Conservation (phyloP, 2,888 invertebrate species). For the Pterobdella sp. region DNA sequence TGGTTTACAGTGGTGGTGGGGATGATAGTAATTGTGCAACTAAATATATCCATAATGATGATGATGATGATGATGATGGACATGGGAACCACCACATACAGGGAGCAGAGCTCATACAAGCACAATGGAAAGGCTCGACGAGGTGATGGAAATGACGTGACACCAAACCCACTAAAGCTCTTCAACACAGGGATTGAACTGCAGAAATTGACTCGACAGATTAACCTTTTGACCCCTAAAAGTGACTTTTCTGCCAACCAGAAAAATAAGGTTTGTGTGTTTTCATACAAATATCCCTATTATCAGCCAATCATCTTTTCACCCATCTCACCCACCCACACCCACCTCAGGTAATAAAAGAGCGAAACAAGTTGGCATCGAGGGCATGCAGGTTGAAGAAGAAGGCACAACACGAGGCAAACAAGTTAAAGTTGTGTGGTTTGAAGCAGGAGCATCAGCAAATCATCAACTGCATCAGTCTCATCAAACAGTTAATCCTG, state of each 20-base stretch:
- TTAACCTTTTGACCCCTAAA: constrained; percentile 90
- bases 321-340: not conserved
- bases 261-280: constrained; percentile 13
- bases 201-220: constrained; percentile 75
- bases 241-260: constrained; percentile 46
- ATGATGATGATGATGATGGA: not conserved
- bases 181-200: constrained; percentile 82
- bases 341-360: constrained; percentile 60
- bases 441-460: constrained; percentile 78
- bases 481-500: not conserved
- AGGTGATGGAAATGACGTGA: constrained; percentile 93
- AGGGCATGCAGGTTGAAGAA: constrained; percentile 92
- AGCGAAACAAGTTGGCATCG: constrained; percentile 93
- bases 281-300: not conserved
- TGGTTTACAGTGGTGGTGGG: constrained; percentile 45
- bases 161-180: constrained; percentile 85
- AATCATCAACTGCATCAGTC: not conserved
- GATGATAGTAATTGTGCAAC: not conserved
- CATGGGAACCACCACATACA: not conserved
- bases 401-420: constrained; percentile 97
- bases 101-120: constrained; percentile 31
- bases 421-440: constrained; percentile 87
- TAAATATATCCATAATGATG: not conserved
- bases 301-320: not conserved
- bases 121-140: constrained; percentile 65